Percentiles rank a stretch among this genome's conserved stretches.
phyloP scores from a whole-genome alignment of 2,797 vertebrate genomes.

The Dendrocincla tyrannina region DNA sequence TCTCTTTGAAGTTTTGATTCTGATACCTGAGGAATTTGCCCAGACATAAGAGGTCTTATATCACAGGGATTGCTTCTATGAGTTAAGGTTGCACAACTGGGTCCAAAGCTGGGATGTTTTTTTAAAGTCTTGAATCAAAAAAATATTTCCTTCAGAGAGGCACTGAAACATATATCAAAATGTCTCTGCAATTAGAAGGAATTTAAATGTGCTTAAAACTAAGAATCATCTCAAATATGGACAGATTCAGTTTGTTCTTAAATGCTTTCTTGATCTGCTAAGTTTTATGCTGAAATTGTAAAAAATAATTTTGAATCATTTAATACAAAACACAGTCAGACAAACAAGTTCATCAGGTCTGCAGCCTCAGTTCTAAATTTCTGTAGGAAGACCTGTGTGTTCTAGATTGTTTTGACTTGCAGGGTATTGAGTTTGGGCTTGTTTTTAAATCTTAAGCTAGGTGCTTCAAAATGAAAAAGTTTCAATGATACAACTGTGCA shows the following conservation, averaged over 20 bases:
- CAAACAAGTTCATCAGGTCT: fast-evolving
- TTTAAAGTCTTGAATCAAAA: background rate
- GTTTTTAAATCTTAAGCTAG: background rate
- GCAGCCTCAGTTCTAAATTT: background rate
- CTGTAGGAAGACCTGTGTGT: background rate
- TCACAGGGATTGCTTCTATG: background rate
- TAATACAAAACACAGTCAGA: background rate
- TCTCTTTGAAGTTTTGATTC: background rate
- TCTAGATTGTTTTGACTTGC: background rate
- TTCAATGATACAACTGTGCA: conserved; percentile 55
- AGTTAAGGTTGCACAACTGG: background rate
- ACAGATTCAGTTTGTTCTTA: background rate
- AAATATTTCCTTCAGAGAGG: background rate
- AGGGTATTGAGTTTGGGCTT: background rate
- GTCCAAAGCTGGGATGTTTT: background rate
- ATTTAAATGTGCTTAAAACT: background rate
- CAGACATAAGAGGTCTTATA: background rate
- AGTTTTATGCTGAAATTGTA: background rate
- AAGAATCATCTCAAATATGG: background rate
- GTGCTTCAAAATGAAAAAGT: conserved; percentile 37
- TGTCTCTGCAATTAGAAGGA: background rate
- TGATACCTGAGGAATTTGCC: background rate
- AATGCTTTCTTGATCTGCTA: background rate
- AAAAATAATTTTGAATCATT: background rate
- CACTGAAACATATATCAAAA: background rate